Base-by-base conservation (phyloP, 1,140 invertebrate genomes). In the Prorops nasuta region DNA sequence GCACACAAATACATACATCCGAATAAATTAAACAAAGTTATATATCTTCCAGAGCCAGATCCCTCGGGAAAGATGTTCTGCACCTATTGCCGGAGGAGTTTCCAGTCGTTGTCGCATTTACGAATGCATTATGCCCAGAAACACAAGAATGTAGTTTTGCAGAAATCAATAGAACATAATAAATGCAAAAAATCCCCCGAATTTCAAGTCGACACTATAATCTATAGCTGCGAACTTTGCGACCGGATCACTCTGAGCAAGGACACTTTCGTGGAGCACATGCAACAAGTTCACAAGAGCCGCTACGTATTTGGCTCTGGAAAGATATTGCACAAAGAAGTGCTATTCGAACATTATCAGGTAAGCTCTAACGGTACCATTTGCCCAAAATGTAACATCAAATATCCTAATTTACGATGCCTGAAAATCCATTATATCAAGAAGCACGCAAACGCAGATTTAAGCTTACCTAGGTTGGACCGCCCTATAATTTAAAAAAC, bases 81-180 rank as follows among this genome's bases (percentile, higher is more conserved):
- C 51, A 80, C 80, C 43, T 66, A 81, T 18, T 84, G 83, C 52
- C 76, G 76, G 44, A 81, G 82, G 19, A 72, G 78, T 44, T 84
- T 84, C 56, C 69, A 76, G 0, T 68, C 75, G 4, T 59, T 80
- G 1, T 58, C 81, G 0, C 79, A 83, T 55, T 62, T 84, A 2
- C 79, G 80, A 2, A 79, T 80, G 12, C 83, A 84, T 60, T 81
- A 79, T 16, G 69, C 80, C 0, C 72, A 79, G 2, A 72, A 79
- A 37, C 81, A 83, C 60, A 75, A 57, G 15, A 43, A 43, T 10
- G 24, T 4, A 4, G 24, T 4, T 28, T 10, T 4, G 24, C 24
- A 28, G 24, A 4, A 28, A 28, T 10, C 24, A 28, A 28, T 4
- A 4, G 24, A 6, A 6, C 24, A 28, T n/a, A n/a, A n/a, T n/a